A percentile compares a stretch with the other conserved stretches of the same genome.
Evolutionary conservation across 2,888 invertebrate species (phyloP).

Genomic region (Tachina fera): DNA sequence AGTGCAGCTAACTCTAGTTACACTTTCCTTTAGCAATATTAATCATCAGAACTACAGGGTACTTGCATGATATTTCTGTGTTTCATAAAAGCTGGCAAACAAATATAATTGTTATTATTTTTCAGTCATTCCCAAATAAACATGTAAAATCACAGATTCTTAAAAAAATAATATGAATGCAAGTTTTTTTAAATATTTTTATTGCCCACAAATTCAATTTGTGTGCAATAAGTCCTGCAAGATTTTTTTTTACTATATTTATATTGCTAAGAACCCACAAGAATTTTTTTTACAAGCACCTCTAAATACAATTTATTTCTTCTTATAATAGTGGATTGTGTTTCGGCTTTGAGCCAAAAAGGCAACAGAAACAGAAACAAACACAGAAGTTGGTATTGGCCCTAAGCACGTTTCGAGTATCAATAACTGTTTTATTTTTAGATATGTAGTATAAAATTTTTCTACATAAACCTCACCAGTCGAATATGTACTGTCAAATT

Average conservation of each 20-base stretch:
- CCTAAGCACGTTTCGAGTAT: constrained; percentile 23
- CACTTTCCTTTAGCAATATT: background rate
- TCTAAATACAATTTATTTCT: constrained; percentile 5
- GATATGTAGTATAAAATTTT: background rate
- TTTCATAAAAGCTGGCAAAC: background rate
- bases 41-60: background rate
- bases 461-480: background rate
- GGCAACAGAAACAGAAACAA: background rate
- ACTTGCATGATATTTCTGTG: background rate
- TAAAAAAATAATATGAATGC: background rate
- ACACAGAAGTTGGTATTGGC: constrained; percentile 3
- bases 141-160: background rate
- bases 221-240: constrained; percentile 68
- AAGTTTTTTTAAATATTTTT: constrained; percentile 19
- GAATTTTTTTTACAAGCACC: background rate
- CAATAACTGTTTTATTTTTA: constrained; percentile 21
- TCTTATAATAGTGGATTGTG: background rate
- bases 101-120: constrained; percentile 37
- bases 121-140: constrained; percentile 34
- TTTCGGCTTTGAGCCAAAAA: constrained; percentile 52
- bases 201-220: constrained; percentile 73
- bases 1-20: no score
- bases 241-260: constrained; percentile 15
- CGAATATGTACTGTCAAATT: constrained; percentile 36
- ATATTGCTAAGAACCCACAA: constrained; percentile 32